phyloP scores from a whole-genome alignment of 2,888 invertebrate species.

The Microctonus hyperodae region DNA sequence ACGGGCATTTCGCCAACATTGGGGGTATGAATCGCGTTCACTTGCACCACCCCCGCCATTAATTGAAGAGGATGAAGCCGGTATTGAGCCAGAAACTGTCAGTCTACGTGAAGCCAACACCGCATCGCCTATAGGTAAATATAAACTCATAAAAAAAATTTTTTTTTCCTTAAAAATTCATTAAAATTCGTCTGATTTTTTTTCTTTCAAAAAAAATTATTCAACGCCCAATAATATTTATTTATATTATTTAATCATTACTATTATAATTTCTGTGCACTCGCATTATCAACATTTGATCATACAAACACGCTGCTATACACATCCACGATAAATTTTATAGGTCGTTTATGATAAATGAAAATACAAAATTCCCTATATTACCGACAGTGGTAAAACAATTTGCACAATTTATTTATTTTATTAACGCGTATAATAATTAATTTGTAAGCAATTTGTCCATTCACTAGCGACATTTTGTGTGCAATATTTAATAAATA shows the following conservation, averaged over 20 bases:
- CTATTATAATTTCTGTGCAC: not conserved
- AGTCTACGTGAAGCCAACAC: conserved; percentile 71
- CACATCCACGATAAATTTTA: not conserved
- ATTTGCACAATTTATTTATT: too few species aligned
- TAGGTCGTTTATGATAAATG: not conserved
- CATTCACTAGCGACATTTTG: too few species aligned
- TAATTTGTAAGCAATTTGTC: too few species aligned
- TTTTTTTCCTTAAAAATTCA: not conserved
- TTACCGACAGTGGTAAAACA: conserved; percentile 6
- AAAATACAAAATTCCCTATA: not conserved
- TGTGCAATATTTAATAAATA: too few species aligned
- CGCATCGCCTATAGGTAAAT: conserved; percentile 68
- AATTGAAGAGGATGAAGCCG: conserved; percentile 73
- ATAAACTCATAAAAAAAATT: not conserved
- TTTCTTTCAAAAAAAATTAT: not conserved
- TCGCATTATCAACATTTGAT: not conserved
- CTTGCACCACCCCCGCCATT: conserved; percentile 73
- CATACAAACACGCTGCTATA: not conserved
- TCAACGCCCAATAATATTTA: too few species aligned
- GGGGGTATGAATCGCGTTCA: conserved; percentile 71
- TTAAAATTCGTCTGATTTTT: not conserved
- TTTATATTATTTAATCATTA: too few species aligned
- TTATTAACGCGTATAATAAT: too few species aligned
- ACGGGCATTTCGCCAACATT: conserved; percentile 68
- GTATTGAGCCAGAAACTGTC: conserved; percentile 70